Base-by-base conservation (phyloP, 1,140 invertebrate species). In the Polypedilum vanderplanki region DNA sequence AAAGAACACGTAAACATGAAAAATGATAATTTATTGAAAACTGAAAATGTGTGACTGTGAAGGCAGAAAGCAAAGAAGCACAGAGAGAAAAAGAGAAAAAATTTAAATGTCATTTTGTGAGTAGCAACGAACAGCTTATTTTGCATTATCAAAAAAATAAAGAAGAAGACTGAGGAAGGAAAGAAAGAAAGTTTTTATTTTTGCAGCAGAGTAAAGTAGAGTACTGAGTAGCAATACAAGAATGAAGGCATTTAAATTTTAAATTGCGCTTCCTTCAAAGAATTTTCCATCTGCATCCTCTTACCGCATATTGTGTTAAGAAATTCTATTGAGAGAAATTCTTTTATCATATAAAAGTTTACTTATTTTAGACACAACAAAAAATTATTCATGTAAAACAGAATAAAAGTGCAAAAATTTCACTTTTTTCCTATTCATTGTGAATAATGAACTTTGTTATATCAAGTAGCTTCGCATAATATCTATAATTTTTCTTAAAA, bases 11-110 rank as follows among this genome's bases (percentile, higher is more conserved):
- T 57, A 57, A 57, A 57, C 46, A 57, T 57, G 46, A 57, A n/a
- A 57, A 57, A 57, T 57, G 46, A 57, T 57, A 57, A 57, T 57
- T 57, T 57, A 57, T 57, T 57, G 46, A 57, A 57, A 57, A 57
- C 46, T 57, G 46, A 57, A 57, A 57, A 57, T 57, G 46, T 57
- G 46, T 57, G 46, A 57, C 46, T 57, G 46, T 12, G 46, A 57
- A 57, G 24, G 24, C 24, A 33, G 24, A 33, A 33, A 33, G 24
- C 24, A 33, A 33, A 33, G 24, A 33, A 33, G 24, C 24, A 33
- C 4, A 57, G 46, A 57, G n/a, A n/a, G 46, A 57, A 15, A 33
- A 15, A 57, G 46, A 57, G 15, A 57, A n/a, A 57, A 57, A 57
- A 57, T n/a, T 57, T 57, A 57, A 57, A 57, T n/a, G 46, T 57